Evolutionary conservation across 2,113 vertebrate species (phyloP), one percentile per base, ranked within the genome.

Genomic region (Rafetus swinhoei): DNA sequence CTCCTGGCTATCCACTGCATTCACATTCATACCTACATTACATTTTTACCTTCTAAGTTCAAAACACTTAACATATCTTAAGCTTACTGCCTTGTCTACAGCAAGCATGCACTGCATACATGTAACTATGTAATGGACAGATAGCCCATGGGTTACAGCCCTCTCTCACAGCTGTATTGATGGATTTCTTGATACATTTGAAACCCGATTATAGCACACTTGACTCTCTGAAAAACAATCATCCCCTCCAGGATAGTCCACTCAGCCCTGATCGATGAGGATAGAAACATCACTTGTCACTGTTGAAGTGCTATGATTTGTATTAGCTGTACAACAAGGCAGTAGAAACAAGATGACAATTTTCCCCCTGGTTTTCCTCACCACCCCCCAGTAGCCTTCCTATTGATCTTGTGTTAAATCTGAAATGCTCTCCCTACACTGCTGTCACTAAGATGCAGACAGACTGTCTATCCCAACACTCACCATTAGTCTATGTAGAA

Each of bases 241-340:
- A 16, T 74, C 77, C 92, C 95, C 95, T 95, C 27, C 72, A 96
- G 97, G 96, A 97, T 12, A 85, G 80, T 79, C 93, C 94, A 81
- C 94, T 93, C 79, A 82, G 87, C 55, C 29, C 32, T 92, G 96
- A 98, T 97, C 89, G n/a, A 98, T 98, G 24, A 82, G 86, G 94
- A 97, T 59, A 96, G 97, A 97, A 98, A 95, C 95, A 93, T 81
- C 62, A n/a, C 94, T 97, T 97, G 96, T 97, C 97, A 96, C 86
- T 80, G 79, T 91, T 62, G 77, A 89, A 94, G 89, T 9, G 81
- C 94, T 98, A 97, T 95, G 92, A 98, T 97, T 97, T 94, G 94
- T 89, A 92, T 21, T 85, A 92, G 55, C 91, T 95, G 89, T 96
- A 90, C 62, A 93, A 98, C 92, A 97, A 97, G 96, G 95, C 95